Evolutionary conservation across 2,888 invertebrate species (phyloP).

Genomic region (Chalcis sispes): DNA sequence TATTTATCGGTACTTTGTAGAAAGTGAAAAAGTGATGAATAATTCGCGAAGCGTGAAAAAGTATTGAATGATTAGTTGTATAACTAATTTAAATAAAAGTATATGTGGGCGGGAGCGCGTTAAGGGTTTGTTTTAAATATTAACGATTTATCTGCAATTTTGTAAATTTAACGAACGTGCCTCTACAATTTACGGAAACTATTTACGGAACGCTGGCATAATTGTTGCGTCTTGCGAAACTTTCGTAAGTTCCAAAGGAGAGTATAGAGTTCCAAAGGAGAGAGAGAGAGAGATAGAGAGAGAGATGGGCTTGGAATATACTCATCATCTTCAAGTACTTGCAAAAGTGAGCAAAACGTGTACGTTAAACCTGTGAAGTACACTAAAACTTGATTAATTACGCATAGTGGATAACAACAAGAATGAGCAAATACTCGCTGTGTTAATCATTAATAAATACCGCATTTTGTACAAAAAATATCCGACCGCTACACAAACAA

Average conservation of each 20-base stretch:
- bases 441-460: too few relatives aligned
- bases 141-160: slow-evolving; percentile 25
- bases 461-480: too few relatives aligned
- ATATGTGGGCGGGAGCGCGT: too few relatives aligned
- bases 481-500: too few relatives aligned
- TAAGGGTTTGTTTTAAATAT: slow-evolving; percentile 7
- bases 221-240: slow-evolving; percentile 44
- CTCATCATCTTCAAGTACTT: slow-evolving; percentile 32
- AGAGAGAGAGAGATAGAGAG: too few relatives aligned
- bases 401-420: neutral
- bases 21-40: too few relatives aligned
- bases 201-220: slow-evolving; percentile 16
- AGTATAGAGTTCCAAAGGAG: too few relatives aligned
- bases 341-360: slow-evolving; percentile 12
- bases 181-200: slow-evolving; percentile 29
- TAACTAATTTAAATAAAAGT: too few relatives aligned
- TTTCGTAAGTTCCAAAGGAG: slow-evolving; percentile 13
- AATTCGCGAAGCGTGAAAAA: too few relatives aligned
- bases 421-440: too few relatives aligned
- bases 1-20: too few relatives aligned
- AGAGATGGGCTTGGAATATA: slow-evolving; percentile 37
- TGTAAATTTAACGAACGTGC: neutral
- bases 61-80: too few relatives aligned
- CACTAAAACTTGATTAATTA: slow-evolving; percentile 24
- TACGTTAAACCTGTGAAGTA: slow-evolving; percentile 13